Conservation (phyloP, 1,140 invertebrate genomes). For the Drosophila insularis region DNA sequence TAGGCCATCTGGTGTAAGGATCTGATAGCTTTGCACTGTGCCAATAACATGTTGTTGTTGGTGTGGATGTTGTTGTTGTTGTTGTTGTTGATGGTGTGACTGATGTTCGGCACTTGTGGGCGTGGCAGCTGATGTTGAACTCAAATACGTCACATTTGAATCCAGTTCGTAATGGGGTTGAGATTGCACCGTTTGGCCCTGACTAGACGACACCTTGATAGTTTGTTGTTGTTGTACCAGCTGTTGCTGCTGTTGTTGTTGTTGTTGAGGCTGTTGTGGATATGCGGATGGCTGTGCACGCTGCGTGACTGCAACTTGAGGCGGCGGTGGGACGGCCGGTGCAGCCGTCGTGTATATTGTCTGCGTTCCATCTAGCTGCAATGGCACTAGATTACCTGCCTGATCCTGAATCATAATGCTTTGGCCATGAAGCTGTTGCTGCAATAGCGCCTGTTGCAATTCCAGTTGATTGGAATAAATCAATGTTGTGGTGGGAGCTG, state of each 20-base stretch:
- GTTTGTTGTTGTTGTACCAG: conserved; percentile 48
- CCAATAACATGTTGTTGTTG: conserved; percentile 77
- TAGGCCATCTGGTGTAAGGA: conserved; percentile 75
- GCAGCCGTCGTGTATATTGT: conserved; percentile 73
- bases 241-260: conserved; percentile 58
- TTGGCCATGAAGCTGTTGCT: conserved; percentile 75
- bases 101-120: conserved; percentile 54
- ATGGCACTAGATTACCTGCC: conserved; percentile 73
- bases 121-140: conserved; percentile 65
- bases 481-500: conserved; percentile 66
- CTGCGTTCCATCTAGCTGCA: conserved; percentile 73
- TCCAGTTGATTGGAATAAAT: conserved; percentile 79
- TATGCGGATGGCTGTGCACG: conserved; percentile 58
- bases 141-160: conserved; percentile 70
- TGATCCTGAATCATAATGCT: conserved; percentile 81
- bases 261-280: conserved; percentile 64
- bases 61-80: conserved; percentile 52
- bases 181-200: conserved; percentile 52
- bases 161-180: conserved; percentile 76
- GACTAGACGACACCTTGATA: conserved; percentile 43
- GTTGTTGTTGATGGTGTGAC: conserved; percentile 52
- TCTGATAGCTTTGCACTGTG: conserved; percentile 80
- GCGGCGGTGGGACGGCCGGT: conserved; percentile 4
- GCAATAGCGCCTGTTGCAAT: conserved; percentile 73
- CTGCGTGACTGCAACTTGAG: conserved; percentile 37